A percentile compares a stretch with the other conserved stretches of the same genome.
Conservation (phyloP, 2,888 invertebrate genomes). For the Julus scanicus region DNA sequence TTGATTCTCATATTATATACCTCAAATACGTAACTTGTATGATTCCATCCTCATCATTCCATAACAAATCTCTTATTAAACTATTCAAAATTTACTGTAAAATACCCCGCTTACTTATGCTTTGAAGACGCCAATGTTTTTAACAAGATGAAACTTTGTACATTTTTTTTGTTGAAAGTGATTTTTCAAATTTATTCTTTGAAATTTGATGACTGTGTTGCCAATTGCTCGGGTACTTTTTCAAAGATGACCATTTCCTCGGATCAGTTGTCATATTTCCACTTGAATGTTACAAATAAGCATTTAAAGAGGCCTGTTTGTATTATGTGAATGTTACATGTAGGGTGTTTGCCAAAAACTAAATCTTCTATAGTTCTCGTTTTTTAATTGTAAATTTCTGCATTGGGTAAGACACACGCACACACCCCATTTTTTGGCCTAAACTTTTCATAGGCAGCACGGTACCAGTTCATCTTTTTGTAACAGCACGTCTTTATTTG, state of each 20-base stretch:
- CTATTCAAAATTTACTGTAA: not conserved
- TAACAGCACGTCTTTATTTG: not conserved
- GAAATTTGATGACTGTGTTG: not conserved
- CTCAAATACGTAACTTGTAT: conserved; percentile 18
- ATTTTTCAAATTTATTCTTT: not conserved
- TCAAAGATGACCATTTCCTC: not conserved
- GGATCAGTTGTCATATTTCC: not conserved
- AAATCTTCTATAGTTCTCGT: conserved; percentile 40
- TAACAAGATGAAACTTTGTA: not conserved
- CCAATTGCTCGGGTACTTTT: conserved; percentile 1
- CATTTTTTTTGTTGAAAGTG: not conserved
- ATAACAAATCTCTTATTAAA: conserved; percentile 15
- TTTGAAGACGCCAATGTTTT: not conserved
- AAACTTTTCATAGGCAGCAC: conserved; percentile 33
- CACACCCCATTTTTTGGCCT: not conserved
- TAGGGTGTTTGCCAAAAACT: conserved; percentile 46
- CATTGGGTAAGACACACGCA: conserved; percentile 26
- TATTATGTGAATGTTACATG: conserved; percentile 25
- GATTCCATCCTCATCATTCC: conserved; percentile 43
- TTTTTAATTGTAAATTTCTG: conserved; percentile 14
- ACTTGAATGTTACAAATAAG: conserved; percentile 17
- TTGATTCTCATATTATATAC: conserved; percentile 22
- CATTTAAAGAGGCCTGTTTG: conserved; percentile 26
- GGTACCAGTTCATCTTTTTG: not conserved
- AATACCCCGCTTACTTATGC: not conserved